Evolutionary conservation across 2,113 vertebrate genomes (phyloP).

Genomic region (Acrocephalus arundinaceus): DNA sequence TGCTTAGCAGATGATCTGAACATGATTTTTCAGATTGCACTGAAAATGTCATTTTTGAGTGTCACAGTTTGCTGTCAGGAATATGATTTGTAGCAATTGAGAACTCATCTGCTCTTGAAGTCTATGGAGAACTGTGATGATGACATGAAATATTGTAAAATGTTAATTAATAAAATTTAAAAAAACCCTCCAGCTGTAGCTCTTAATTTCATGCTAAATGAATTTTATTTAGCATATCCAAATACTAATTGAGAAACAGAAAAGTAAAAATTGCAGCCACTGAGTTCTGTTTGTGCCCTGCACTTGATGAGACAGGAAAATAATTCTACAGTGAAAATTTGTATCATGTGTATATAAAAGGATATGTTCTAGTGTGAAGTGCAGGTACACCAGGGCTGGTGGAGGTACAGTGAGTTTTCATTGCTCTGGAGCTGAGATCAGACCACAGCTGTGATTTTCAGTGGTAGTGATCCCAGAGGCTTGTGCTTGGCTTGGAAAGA

Average conservation of each 20-base stretch:
- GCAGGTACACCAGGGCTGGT: too few relatives aligned
- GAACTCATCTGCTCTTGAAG: not conserved
- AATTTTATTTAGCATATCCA: not conserved
- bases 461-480: not conserved
- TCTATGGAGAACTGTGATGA: not conserved
- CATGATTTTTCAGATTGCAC: not conserved
- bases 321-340: not conserved
- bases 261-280: not conserved
- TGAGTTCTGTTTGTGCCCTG: not conserved
- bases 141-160: not conserved
- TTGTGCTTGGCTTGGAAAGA: not conserved
- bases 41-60: not conserved
- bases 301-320: fast-evolving
- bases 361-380: not conserved
- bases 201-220: not conserved
- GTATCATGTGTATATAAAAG: not conserved
- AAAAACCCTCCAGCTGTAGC: not conserved
- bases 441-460: not conserved
- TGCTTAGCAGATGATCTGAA: not conserved
- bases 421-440: not conserved
- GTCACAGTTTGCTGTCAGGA: not conserved
- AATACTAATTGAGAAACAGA: not conserved
- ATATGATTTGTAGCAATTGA: not conserved
- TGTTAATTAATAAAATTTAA: not conserved
- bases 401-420: not conserved